Conservation (phyloP, 1,140 invertebrate genomes). For the Drosophila setifemur region DNA sequence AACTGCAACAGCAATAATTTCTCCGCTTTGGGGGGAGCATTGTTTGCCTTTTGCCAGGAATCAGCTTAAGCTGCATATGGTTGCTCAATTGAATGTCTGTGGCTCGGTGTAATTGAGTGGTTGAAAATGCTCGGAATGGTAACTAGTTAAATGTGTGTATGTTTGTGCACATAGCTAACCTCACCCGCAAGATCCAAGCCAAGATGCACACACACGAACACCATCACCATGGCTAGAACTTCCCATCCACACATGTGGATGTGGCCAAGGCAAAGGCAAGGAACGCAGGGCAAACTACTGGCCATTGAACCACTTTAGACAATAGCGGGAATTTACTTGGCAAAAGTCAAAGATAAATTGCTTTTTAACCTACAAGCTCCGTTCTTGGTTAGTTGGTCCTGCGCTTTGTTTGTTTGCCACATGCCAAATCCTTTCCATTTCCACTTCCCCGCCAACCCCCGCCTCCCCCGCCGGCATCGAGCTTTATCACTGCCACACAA, state of each 20-base stretch:
- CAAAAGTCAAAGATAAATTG: conserved; percentile 78
- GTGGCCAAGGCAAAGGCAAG: too few species aligned
- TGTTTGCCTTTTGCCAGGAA: conserved; percentile 62
- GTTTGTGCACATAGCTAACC: conserved; percentile 38
- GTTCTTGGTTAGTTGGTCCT: conserved; percentile 59
- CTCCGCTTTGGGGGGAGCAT: conserved; percentile 26
- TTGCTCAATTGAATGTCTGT: conserved; percentile 67
- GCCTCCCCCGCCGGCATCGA: background rate
- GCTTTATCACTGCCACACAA: conserved; percentile 20
- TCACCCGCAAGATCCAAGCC: conserved; percentile 13
- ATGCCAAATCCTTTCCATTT: conserved; percentile 12
- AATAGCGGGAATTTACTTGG: conserved; percentile 71
- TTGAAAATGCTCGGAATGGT: conserved; percentile 59
- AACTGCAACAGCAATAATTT: conserved; percentile 16
- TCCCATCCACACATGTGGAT: too few species aligned
- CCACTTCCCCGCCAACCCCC: background rate
- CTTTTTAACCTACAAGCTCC: conserved; percentile 74
- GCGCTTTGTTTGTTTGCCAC: conserved; percentile 61
- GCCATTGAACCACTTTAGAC: conserved; percentile 68
- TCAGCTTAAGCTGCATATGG: conserved; percentile 25
- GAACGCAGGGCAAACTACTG: too few species aligned
- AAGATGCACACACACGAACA: conserved; percentile 4
- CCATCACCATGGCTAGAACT: too few species aligned
- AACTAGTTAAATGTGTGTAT: conserved; percentile 69
- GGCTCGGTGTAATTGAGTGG: conserved; percentile 69